These are phyloP conservation scores for Zaprionus africanus DNA, from an alignment of 1,140 invertebrate genomes.

Conservation along the genomic window DNA sequence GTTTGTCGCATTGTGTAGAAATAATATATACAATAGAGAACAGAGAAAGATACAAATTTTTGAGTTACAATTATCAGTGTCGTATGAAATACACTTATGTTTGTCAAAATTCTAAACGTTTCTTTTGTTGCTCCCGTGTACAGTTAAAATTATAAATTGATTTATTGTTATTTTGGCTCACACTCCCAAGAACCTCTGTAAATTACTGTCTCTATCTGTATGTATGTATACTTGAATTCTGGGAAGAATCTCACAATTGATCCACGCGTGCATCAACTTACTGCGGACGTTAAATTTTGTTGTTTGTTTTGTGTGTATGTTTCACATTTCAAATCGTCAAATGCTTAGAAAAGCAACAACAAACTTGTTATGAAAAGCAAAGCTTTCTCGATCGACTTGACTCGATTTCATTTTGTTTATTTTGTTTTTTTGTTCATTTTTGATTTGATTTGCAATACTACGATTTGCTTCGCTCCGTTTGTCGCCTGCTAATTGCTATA, in stretches of 20 bases:
- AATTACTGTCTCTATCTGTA: slow-evolving; percentile 23
- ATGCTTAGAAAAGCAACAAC: slow-evolving; percentile 1
- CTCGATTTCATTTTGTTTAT: background rate
- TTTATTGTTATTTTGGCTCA: slow-evolving; percentile 26
- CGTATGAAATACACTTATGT: slow-evolving; percentile 47
- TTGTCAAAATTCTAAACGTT: slow-evolving; percentile 65
- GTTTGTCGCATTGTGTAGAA: slow-evolving; percentile 10
- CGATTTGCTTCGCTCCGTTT: slow-evolving; percentile 13
- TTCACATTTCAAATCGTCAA: slow-evolving; percentile 2
- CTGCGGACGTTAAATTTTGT: slow-evolving; percentile 6
- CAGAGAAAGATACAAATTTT: background rate
- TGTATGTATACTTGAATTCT: slow-evolving; percentile 7
- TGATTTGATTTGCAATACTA: background rate
- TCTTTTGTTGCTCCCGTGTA: slow-evolving; percentile 23
- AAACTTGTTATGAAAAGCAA: slow-evolving; percentile 35
- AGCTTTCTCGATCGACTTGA: slow-evolving; percentile 19
- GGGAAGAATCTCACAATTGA: slow-evolving; percentile 16
- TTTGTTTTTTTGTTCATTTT: background rate
- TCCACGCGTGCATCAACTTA: background rate
- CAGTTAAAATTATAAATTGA: slow-evolving; percentile 27
- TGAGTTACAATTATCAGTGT: slow-evolving; percentile 15
- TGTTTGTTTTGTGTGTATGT: slow-evolving; percentile 6
- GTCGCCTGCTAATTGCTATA: slow-evolving; percentile 30
- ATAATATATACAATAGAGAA: slow-evolving; percentile 9
- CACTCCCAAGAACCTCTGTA: slow-evolving; percentile 8